Evolutionary conservation across 2,113 vertebrate species (phyloP), one percentile per base, ranked within the genome.

Genomic region (Labeo rohita): DNA sequence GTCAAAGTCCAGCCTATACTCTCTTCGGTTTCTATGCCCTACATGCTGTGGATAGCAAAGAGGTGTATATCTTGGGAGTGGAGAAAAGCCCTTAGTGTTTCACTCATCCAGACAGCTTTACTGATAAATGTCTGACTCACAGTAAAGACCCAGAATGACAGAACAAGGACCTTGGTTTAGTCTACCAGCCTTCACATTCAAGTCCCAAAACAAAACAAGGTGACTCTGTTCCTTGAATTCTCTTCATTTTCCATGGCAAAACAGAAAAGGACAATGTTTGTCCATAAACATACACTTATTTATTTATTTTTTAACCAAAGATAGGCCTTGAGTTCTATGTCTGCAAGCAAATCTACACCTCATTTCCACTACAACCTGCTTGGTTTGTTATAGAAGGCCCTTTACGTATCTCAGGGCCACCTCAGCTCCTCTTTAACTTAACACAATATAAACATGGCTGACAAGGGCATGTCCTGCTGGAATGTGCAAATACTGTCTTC

Each of bases 221-320:
- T 84, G 91, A 84, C 70, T 83, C 66, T 79, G 91, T 85, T 91
- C 90, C 88, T 87, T 23, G 21, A 82, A 47, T 15, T 68, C 61
- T 56, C 34, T 36, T 28, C 39, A 50, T n/a, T 85, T 39, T 34
- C 45, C 66, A 36, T 10, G 15, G 28, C 54, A 76, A 72, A 45
- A 87, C 23, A 23, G 15, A 6, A n/a, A 79, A 63, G 21, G 52
- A 36, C 11, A 59, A 80, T 79, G 47, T 54, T 56, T 56, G 63
- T 66, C 65, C 36, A 13, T 83, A 36, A 56, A 73, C 39, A 83
- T 36, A 10, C 6, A 11, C 47, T 16, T 34, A 28, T n/a, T 83
- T 34, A 65, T 23, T 75, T 47, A 56, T 83, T 45, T 56, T 50
- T 76, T 9, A 8, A 8, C 73, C 28, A 50, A 65, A 23, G 50